phyloP scores from a whole-genome alignment of 2,888 invertebrate species.

The Erebia aethiops region DNA sequence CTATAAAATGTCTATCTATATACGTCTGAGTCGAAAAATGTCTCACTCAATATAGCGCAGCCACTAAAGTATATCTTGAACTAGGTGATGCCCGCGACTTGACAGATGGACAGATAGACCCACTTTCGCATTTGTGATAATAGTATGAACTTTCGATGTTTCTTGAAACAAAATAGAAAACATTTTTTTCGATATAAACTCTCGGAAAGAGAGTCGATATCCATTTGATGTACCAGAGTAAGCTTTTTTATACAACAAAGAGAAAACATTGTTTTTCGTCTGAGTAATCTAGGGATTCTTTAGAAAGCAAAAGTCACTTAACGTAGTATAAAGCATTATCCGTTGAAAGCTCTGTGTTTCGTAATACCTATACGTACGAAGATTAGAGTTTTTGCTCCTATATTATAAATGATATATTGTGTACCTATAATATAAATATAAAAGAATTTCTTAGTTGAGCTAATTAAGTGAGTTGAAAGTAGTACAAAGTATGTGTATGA shows the following conservation, averaged over 20 bases:
- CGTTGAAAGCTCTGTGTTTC: not conserved
- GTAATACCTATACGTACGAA: not conserved
- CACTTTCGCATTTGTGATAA: no score
- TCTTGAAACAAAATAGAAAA: not conserved
- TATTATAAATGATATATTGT: no score
- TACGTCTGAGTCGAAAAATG: no score
- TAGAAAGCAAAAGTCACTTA: conserved; percentile 7
- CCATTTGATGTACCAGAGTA: not conserved
- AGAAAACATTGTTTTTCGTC: not conserved
- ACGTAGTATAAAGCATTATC: conserved; percentile 4
- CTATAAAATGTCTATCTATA: not conserved
- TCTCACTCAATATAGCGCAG: no score
- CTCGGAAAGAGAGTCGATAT: not conserved
- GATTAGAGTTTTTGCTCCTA: not conserved
- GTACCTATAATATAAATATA: no score
- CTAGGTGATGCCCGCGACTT: no score
- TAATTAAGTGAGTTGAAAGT: no score
- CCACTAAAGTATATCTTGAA: no score
- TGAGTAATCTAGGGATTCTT: not conserved
- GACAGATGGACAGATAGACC: no score
- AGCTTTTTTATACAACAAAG: not conserved
- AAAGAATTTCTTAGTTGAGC: no score
- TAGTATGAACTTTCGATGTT: not conserved
- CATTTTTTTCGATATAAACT: not conserved
- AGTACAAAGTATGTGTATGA: no score